Percentiles rank a stretch among this genome's conserved stretches.
phyloP scores from a whole-genome alignment of 2,888 invertebrate genomes.

The Epirrhoe alternata region DNA sequence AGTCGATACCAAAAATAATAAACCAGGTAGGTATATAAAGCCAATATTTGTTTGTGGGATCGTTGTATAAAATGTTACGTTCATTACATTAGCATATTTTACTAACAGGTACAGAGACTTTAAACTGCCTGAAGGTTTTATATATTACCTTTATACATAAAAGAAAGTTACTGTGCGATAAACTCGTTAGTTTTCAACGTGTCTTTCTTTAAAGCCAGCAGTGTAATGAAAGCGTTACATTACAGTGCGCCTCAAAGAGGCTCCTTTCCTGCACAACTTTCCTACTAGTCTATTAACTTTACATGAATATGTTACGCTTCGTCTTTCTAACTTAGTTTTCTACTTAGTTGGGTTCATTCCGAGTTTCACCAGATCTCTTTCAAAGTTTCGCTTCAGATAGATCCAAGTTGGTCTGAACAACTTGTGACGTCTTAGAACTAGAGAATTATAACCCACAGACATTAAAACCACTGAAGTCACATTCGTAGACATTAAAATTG shows the following conservation, averaged over 20 bases:
- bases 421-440: conserved; percentile 24
- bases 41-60: neutral
- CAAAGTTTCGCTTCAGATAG: conserved; percentile 31
- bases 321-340: conserved; percentile 7
- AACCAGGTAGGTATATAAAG: neutral
- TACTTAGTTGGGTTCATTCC: conserved; percentile 20
- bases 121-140: too few species aligned
- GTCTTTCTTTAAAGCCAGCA: too few species aligned
- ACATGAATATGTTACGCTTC: conserved; percentile 13
- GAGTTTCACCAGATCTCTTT: conserved; percentile 19
- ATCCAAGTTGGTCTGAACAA: conserved; percentile 15
- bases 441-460: too few species aligned
- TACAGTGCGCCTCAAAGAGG: too few species aligned
- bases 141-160: neutral
- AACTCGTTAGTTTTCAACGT: neutral
- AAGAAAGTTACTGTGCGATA: neutral
- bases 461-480: neutral
- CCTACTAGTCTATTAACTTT: conserved; percentile 3
- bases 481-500: too few species aligned
- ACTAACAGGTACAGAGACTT: too few species aligned
- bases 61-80: too few species aligned
- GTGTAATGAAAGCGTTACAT: too few species aligned
- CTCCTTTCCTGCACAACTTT: neutral
- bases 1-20: neutral
- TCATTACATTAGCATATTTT: too few species aligned